Conservation (phyloP, 2,113 vertebrate species). For the Mesoclemmys tuberculata region DNA sequence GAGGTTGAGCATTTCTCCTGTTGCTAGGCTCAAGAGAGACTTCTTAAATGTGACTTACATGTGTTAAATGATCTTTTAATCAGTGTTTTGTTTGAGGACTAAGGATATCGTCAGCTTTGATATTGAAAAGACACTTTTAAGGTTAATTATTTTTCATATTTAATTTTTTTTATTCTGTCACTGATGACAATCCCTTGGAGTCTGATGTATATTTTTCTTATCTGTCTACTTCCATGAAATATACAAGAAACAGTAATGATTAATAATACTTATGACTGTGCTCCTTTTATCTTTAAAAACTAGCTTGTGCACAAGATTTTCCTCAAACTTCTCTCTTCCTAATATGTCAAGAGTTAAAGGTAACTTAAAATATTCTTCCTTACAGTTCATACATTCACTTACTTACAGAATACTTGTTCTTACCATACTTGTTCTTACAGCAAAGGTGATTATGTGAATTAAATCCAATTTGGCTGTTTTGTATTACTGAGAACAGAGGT, state of each 20-base stretch:
- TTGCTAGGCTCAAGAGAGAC: not conserved
- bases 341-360: not conserved
- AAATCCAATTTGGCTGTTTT: not conserved
- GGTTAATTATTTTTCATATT: not conserved
- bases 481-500: not conserved
- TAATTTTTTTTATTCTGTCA: not conserved
- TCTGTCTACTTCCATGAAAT: not conserved
- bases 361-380: too few species aligned
- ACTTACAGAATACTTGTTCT: too few species aligned
- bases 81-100: not conserved
- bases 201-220: not conserved
- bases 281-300: not conserved
- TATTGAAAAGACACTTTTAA: not conserved
- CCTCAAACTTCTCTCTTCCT: not conserved
- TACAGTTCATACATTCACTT: too few species aligned
- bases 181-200: not conserved
- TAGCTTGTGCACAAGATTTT: not conserved
- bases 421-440: not conserved
- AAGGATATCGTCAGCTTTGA: not conserved
- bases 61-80: not conserved
- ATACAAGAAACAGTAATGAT: not conserved
- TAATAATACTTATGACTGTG: not conserved
- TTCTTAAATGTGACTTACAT: not conserved
- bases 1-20: not conserved
- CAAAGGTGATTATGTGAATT: not conserved